These are phyloP conservation scores for Physella acuta DNA, from an alignment of 1,140 invertebrate species.

Conservation along the genomic window DNA sequence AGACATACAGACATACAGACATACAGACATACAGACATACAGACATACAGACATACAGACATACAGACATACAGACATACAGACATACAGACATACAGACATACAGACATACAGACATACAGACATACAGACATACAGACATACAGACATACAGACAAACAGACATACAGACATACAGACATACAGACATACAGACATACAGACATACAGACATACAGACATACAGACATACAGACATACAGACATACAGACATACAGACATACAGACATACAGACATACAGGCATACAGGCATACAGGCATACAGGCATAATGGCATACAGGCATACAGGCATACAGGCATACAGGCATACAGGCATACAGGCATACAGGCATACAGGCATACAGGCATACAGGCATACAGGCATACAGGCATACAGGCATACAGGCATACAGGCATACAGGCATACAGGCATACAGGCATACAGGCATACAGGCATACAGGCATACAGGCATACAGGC, in stretches of 20 bases:
- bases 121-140: constrained; percentile 10
- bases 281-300: constrained; percentile 21
- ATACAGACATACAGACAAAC: too few species aligned
- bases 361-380: too few species aligned
- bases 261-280: constrained; percentile 17
- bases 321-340: too few species aligned
- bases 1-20: constrained; percentile 8
- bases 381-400: too few species aligned
- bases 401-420: too few species aligned
- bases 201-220: constrained; percentile 20
- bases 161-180: constrained; percentile 17
- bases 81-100: constrained; percentile 12
- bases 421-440: too few species aligned
- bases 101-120: constrained; percentile 13
- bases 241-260: constrained; percentile 21
- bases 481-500: too few species aligned
- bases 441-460: too few species aligned
- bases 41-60: neutral
- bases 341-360: too few species aligned
- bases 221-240: constrained; percentile 17
- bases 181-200: constrained; percentile 20
- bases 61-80: constrained; percentile 5
- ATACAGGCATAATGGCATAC: too few species aligned
- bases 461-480: too few species aligned
- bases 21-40: neutral